Evolutionary conservation across 2,113 vertebrate genomes (phyloP).

Genomic region (Ramphastos sulfuratus): DNA sequence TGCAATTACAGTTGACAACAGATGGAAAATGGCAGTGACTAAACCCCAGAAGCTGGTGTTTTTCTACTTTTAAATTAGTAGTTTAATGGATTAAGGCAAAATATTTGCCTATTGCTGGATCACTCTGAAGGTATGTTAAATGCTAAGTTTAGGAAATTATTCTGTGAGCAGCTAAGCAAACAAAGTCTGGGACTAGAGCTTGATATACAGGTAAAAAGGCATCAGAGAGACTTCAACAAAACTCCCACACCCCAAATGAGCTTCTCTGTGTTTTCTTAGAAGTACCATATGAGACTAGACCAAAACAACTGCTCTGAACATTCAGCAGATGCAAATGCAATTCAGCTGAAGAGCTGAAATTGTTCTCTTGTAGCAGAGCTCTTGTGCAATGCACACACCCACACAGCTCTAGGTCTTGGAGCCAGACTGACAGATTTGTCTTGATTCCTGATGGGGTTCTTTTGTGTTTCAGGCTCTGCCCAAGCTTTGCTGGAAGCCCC

Average conservation of each 20-base stretch:
- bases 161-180: not conserved
- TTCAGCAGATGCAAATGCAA: not conserved
- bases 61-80: not conserved
- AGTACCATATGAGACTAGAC: not conserved
- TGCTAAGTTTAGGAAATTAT: not conserved
- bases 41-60: not conserved
- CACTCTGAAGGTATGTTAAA: not conserved
- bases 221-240: not conserved
- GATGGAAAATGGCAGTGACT: not conserved
- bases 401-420: not conserved
- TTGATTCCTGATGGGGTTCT: rapidly evolving
- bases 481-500: not conserved
- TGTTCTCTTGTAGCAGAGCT: not conserved
- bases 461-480: not conserved
- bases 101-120: constrained; percentile 8
- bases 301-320: not conserved
- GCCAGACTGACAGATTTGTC: not conserved
- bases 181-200: not conserved
- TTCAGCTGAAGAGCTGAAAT: not conserved
- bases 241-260: not conserved
- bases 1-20: not conserved
- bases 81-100: not conserved
- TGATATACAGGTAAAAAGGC: not conserved
- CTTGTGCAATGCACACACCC: not conserved
- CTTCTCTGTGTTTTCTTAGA: not conserved